Evolutionary conservation across 1,140 invertebrate genomes (phyloP).

Genomic region (Ganaspis sp.): DNA sequence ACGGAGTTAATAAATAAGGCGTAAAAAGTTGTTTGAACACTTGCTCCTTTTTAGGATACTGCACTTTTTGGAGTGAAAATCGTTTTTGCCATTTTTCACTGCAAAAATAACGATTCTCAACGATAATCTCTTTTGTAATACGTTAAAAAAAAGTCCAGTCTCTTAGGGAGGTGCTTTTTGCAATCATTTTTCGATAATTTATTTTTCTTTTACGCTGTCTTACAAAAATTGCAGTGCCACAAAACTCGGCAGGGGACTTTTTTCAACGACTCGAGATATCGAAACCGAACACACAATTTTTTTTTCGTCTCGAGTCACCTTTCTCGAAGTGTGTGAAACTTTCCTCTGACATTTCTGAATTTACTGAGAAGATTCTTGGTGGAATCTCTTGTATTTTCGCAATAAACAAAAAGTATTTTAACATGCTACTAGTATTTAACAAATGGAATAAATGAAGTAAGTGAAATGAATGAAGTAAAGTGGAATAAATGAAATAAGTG

Average conservation of each 20-base stretch:
- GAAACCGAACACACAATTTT: neutral
- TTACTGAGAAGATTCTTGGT: neutral
- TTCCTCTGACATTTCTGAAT: neutral
- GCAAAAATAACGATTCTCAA: too few species aligned
- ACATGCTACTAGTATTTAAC: too few species aligned
- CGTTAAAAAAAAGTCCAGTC: too few species aligned
- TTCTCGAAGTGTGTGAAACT: neutral
- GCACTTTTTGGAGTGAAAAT: neutral
- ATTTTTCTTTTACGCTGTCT: neutral
- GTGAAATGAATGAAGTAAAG: too few species aligned
- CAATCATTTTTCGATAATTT: neutral
- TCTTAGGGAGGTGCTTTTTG: too few species aligned
- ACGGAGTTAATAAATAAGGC: slow-evolving; percentile 12
- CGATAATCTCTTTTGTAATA: too few species aligned
- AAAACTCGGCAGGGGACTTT: neutral
- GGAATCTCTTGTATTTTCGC: too few species aligned
- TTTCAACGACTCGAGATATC: neutral
- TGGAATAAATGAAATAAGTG: too few species aligned
- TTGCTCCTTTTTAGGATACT: neutral
- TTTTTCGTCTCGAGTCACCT: neutral
- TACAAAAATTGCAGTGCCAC: neutral
- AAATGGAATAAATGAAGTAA: too few species aligned
- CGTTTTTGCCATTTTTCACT: neutral
- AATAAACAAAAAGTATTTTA: too few species aligned
- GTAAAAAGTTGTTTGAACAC: slow-evolving; percentile 9